A percentile compares a stretch with the other conserved stretches of the same genome.
These are phyloP conservation scores for Bembecia ichneumoniformis DNA, from an alignment of 2,888 invertebrate species.

Conservation along the genomic window DNA sequence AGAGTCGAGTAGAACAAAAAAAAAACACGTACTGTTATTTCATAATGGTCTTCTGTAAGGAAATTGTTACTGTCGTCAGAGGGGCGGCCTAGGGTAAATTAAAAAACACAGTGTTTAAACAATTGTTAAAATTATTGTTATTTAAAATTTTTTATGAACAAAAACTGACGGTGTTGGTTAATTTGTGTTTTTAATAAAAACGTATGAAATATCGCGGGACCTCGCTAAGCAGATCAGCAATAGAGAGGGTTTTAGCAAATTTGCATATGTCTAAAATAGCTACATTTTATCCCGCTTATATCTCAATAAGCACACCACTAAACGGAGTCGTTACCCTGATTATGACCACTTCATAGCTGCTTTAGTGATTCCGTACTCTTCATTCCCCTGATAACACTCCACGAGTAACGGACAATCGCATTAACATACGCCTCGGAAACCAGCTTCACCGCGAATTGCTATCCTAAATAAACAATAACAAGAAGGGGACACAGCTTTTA, in stretches of 20 bases:
- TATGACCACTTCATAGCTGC: not conserved
- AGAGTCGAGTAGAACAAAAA: no score
- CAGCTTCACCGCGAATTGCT: slow-evolving; percentile 57
- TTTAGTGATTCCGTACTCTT: not conserved
- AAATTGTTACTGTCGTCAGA: no score
- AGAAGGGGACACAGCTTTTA: slow-evolving; percentile 60
- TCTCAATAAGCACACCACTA: slow-evolving; percentile 14
- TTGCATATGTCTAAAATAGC: not conserved
- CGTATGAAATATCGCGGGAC: no score
- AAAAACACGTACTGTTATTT: no score
- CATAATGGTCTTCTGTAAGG: no score
- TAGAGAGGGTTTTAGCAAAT: not conserved
- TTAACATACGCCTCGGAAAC: slow-evolving; percentile 65
- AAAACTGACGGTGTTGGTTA: not conserved
- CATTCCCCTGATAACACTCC: slow-evolving; percentile 23
- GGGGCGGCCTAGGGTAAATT: not conserved
- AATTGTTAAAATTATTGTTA: no score
- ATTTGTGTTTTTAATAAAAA: no score
- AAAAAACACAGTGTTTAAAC: no score
- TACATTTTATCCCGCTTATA: slow-evolving; percentile 11
- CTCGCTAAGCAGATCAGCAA: not conserved
- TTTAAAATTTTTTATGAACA: not conserved
- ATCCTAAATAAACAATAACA: slow-evolving; percentile 72
- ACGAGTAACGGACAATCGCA: slow-evolving; percentile 56
- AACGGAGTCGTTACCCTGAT: not conserved